Conservation (phyloP, 2,113 vertebrate species). For the Oreochromis aureus region DNA sequence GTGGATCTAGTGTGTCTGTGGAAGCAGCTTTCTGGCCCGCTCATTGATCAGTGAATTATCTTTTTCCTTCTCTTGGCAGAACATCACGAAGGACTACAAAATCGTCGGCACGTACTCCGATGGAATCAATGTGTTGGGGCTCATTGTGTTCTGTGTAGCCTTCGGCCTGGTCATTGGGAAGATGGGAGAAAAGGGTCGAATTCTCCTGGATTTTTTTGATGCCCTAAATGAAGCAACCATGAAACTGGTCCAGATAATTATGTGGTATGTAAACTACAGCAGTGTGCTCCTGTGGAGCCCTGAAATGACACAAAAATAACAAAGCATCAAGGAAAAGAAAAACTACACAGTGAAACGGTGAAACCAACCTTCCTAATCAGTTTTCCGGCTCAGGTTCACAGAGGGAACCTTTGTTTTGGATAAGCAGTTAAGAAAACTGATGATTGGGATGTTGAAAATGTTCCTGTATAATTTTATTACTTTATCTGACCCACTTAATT, state of each 20-base stretch:
- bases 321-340: neutral
- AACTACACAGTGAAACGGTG: neutral
- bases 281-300: neutral
- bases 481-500: accelerated
- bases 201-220: constrained; percentile 95
- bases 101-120: constrained; percentile 83
- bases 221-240: constrained; percentile 95
- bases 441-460: accelerated
- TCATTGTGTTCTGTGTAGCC: constrained; percentile 93
- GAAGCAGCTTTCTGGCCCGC: neutral
- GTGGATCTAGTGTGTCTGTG: neutral
- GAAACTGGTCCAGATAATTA: constrained; percentile 94
- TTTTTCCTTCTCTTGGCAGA: constrained; percentile 67
- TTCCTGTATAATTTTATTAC: neutral
- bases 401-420: accelerated
- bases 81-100: constrained; percentile 86
- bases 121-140: constrained; percentile 90
- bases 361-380: accelerated
- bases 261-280: constrained; percentile 82
- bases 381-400: accelerated
- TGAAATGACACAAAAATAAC: neutral
- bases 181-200: constrained; percentile 92
- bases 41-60: neutral
- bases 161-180: constrained; percentile 95
- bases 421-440: neutral